Conservation (phyloP, 2,113 vertebrate genomes). For the Corythaeola cristata region DNA sequence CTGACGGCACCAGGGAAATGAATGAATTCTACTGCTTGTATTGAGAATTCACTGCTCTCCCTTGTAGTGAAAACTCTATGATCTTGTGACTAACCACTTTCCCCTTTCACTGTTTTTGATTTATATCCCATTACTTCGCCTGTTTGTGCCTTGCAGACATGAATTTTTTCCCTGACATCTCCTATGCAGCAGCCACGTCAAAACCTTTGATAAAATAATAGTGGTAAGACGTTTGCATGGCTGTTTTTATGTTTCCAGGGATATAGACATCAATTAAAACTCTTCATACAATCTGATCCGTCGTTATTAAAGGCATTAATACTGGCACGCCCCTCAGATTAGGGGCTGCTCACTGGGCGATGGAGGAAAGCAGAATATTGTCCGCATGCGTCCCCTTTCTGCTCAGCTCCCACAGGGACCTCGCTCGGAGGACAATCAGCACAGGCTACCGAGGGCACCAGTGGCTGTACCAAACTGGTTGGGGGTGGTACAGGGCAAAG, state of each 20-base stretch:
- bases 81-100: conserved; percentile 70
- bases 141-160: conserved; percentile 73
- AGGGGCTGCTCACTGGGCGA: conserved; percentile 65
- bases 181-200: conserved; percentile 68
- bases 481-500: neutral
- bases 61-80: conserved; percentile 68
- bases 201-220: conserved; percentile 72
- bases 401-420: neutral
- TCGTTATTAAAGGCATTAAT: conserved; percentile 76
- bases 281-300: conserved; percentile 66
- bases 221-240: conserved; percentile 64
- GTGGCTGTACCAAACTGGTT: neutral
- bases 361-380: conserved; percentile 45
- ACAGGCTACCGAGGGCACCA: neutral
- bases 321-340: conserved; percentile 73
- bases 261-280: conserved; percentile 78
- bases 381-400: neutral
- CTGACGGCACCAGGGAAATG: neutral
- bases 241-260: conserved; percentile 72
- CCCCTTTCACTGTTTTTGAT: conserved; percentile 74
- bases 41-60: conserved; percentile 63
- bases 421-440: rapidly evolving
- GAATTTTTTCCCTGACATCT: conserved; percentile 73
- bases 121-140: conserved; percentile 76
- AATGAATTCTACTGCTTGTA: conserved; percentile 32